Evolutionary conservation across 2,113 vertebrate species (phyloP).

Genomic region (Galemys pyrenaicus): DNA sequence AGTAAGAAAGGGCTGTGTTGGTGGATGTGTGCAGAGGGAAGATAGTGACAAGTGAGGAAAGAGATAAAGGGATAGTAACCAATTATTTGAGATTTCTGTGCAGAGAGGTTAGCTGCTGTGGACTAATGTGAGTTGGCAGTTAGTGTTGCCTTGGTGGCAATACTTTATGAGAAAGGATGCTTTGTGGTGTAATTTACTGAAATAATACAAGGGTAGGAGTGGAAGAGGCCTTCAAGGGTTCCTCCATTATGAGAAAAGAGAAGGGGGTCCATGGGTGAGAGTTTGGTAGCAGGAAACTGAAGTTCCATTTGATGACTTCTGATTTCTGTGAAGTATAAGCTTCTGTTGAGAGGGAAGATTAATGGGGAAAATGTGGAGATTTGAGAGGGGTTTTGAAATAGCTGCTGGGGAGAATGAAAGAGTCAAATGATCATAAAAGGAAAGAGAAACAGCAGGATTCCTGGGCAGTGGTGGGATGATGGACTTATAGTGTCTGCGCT

Average conservation of each 20-base stretch:
- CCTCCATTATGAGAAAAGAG: neutral
- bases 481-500: neutral
- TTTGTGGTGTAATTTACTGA: neutral
- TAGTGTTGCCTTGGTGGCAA: neutral
- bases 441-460: neutral
- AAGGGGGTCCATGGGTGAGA: neutral
- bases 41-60: neutral
- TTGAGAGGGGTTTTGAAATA: neutral
- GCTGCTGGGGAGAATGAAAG: neutral
- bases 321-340: neutral
- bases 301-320: neutral
- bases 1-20: neutral
- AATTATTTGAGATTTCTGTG: neutral
- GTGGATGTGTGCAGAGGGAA: neutral
- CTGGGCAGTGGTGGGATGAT: neutral
- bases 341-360: neutral
- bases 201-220: neutral
- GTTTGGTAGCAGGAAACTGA: neutral
- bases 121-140: neutral
- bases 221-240: neutral
- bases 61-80: neutral
- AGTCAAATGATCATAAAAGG: neutral
- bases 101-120: neutral
- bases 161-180: neutral
- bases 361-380: no score